Evolutionary conservation across 2,888 invertebrate genomes (phyloP).

Genomic region (Heteromyza rotundicornis): DNA sequence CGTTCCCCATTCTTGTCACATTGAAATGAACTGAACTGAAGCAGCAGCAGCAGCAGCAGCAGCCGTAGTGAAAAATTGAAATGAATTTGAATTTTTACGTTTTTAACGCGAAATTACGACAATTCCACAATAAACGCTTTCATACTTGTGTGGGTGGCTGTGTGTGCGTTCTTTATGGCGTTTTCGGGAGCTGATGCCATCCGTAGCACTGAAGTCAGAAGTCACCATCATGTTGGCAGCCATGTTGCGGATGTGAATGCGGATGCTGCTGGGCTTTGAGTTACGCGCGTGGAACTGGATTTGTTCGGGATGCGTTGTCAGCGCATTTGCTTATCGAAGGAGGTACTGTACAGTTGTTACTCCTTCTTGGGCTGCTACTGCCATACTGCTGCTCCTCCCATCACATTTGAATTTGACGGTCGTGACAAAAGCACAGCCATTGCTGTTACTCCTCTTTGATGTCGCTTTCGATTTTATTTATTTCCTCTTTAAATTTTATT

Average conservation of each 20-base stretch:
- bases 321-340: background rate
- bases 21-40: slow-evolving; percentile 16
- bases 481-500: slow-evolving; percentile 2
- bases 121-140: slow-evolving; percentile 38
- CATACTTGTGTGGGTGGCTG: background rate
- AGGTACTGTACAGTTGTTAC: background rate
- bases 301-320: background rate
- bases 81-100: slow-evolving; percentile 48
- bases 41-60: too few species aligned
- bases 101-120: slow-evolving; percentile 55
- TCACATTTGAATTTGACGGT: too few species aligned
- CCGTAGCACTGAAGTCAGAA: background rate
- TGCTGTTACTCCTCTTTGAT: slow-evolving; percentile 47
- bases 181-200: slow-evolving; percentile 16
- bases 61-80: slow-evolving; percentile 36
- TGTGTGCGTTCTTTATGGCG: background rate
- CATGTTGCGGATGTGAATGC: slow-evolving; percentile 15
- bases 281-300: background rate
- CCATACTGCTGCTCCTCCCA: too few species aligned
- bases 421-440: too few species aligned
- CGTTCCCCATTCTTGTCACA: slow-evolving; percentile 12
- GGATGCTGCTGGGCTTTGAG: background rate
- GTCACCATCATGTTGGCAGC: background rate
- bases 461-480: slow-evolving; percentile 41
- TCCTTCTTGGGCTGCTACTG: too few species aligned